Evolutionary conservation across 2,113 vertebrate genomes (phyloP), one percentile per base, ranked within the genome.

Genomic region (Scolopax mira): DNA sequence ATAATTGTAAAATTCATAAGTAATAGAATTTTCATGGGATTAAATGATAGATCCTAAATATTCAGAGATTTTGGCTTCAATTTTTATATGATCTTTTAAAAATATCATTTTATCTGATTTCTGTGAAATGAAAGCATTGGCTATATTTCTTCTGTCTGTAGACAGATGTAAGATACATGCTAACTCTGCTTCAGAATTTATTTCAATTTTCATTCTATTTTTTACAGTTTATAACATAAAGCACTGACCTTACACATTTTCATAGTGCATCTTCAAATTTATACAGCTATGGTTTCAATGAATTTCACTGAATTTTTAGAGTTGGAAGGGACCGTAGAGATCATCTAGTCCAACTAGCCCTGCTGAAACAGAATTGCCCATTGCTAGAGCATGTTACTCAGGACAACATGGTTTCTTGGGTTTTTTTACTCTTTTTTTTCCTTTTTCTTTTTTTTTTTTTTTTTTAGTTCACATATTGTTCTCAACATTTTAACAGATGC

Each of bases 191-290:
- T 60, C 51, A 70, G 37, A 80, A 85, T 72, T 72, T 91, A 79
- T 94, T 92, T 91, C 1, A 39, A 27, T 75, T 92, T 89, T 85
- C 9, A 13, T 11, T 69, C 33, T 70, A 35, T 87, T 90, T 4
- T 87, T 95, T 74, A 70, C 64, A 92, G 49, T 15, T 92, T 89
- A 80, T 90, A 94, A 61, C 25, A 69, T 35, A 58, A 92, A 88
- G 14, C 39, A 87, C 44, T 54, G 72, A 3, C 6, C 10, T 60
- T 58, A 25, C 9, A 21, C 30, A 25, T 64, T 69, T 51, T 88
- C 91, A 71, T 67, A 87, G 5, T 71, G 17, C 87, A 52, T 49
- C 54, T 55, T 94, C 54, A 90, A 23, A 60, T 73, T 18, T 22
- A 41, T 61, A 31, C 3, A 42, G 9, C 71, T 66, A 61, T 81